A percentile compares a stretch with the other conserved stretches of the same genome.
Conservation (phyloP, 2,888 invertebrate genomes). For the Amorpha juglandis region DNA sequence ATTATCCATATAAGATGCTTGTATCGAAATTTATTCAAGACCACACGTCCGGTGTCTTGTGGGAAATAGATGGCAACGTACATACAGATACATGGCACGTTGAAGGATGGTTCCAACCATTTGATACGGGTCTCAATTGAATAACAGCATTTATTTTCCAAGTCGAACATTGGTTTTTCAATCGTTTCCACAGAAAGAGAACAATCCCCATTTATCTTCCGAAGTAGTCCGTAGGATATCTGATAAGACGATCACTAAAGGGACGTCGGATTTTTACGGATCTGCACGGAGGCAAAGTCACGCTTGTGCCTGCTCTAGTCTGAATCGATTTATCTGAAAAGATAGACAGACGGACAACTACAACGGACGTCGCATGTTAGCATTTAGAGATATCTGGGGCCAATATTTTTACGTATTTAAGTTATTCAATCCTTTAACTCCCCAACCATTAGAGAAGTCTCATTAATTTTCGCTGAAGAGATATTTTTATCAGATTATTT, state of each 20-base stretch:
- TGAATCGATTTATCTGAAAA: constrained; percentile 42
- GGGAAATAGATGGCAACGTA: constrained; percentile 11
- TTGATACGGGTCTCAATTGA: constrained; percentile 26
- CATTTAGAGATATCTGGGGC: not conserved
- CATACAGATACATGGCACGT: constrained; percentile 18
- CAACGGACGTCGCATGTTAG: not conserved
- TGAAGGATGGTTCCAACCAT: constrained; percentile 12
- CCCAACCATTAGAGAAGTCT: not conserved
- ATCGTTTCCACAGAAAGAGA: constrained; percentile 60
- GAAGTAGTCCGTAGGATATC: constrained; percentile 62
- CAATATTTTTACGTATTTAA: not conserved
- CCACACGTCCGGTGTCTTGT: constrained; percentile 15
- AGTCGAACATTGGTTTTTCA: constrained; percentile 56
- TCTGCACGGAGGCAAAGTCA: constrained; percentile 50
- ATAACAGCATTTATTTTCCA: constrained; percentile 43
- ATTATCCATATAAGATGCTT: not conserved
- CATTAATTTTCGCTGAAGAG: constrained; percentile 1
- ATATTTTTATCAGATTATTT: constrained; percentile 8
- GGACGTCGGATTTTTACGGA: constrained; percentile 62
- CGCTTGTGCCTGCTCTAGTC: constrained; percentile 37
- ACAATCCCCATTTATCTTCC: constrained; percentile 71
- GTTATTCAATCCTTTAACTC: not conserved
- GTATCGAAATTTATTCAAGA: constrained; percentile 4
- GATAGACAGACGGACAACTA: not conserved
- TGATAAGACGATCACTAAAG: constrained; percentile 64